Evolutionary conservation across 2,888 invertebrate genomes (phyloP).

Genomic region (Aromia moschata): DNA sequence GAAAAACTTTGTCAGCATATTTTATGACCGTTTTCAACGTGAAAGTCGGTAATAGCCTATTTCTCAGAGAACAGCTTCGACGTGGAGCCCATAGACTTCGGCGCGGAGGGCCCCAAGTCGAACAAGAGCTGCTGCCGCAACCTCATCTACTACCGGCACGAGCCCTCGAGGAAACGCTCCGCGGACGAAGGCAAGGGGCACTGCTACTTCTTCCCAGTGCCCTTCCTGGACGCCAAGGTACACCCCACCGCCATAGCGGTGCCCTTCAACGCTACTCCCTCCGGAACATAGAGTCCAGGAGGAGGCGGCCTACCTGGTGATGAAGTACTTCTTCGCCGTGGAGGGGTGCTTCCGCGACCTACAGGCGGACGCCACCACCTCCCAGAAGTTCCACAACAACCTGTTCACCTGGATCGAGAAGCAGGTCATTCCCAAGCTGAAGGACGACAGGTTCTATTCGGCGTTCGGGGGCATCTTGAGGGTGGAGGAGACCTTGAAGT

Average conservation of each 20-base stretch:
- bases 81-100: constrained; percentile 38
- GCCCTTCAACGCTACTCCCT: constrained; percentile 66
- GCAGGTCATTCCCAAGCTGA: constrained; percentile 64
- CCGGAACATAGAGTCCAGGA: constrained; percentile 58
- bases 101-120: constrained; percentile 22
- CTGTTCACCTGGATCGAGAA: constrained; percentile 67
- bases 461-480: constrained; percentile 61
- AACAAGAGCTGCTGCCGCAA: constrained; percentile 43
- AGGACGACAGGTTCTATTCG: constrained; percentile 70
- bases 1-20: no score
- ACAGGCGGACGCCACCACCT: constrained; percentile 54
- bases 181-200: constrained; percentile 25
- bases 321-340: constrained; percentile 67
- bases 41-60: background rate
- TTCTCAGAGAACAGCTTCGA: constrained; percentile 25
- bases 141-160: constrained; percentile 43
- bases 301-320: constrained; percentile 62
- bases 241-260: constrained; percentile 69
- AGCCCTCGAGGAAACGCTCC: constrained; percentile 31
- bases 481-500: constrained; percentile 60
- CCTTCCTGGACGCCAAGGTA: constrained; percentile 68
- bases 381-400: constrained; percentile 64
- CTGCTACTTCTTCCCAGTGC: constrained; percentile 62
- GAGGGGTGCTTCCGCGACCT: constrained; percentile 62
- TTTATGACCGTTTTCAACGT: no score